Evolutionary conservation across 2,113 vertebrate species (phyloP).

Genomic region (Caranx ignobilis): DNA sequence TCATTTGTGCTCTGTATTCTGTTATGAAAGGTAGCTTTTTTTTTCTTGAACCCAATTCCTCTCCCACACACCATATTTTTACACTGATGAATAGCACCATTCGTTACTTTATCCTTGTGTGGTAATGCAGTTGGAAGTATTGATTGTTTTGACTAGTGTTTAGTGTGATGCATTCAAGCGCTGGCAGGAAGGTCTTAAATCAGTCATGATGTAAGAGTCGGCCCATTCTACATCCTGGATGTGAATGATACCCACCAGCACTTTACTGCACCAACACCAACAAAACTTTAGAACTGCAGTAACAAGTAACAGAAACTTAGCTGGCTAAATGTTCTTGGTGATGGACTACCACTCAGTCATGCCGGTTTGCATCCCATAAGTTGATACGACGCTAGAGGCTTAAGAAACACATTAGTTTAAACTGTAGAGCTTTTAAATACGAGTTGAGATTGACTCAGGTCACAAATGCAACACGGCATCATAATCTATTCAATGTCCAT

Average conservation of each 20-base stretch:
- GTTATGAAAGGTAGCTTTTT: not conserved
- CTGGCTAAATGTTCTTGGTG: too few species aligned
- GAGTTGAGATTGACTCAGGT: slow-evolving; percentile 26
- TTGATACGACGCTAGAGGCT: not conserved
- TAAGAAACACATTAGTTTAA: not conserved
- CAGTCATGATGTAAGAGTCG: not conserved
- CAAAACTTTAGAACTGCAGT: not conserved
- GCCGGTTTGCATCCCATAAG: not conserved
- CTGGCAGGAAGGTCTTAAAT: slow-evolving; percentile 26
- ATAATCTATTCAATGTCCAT: slow-evolving; percentile 45
- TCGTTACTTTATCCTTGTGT: not conserved
- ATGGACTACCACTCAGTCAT: not conserved
- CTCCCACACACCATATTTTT: not conserved
- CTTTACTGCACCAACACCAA: not conserved
- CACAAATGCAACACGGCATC: slow-evolving; percentile 18
- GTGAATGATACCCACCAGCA: not conserved
- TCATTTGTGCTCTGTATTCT: not conserved
- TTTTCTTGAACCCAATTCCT: not conserved
- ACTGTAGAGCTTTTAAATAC: slow-evolving; percentile 20
- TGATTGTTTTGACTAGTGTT: slow-evolving; percentile 33
- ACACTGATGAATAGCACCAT: not conserved
- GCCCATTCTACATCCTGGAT: not conserved
- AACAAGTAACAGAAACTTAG: not conserved
- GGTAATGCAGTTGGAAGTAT: slow-evolving; percentile 11
- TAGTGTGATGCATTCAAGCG: slow-evolving; percentile 24